Evolutionary conservation across 2,888 invertebrate species (phyloP).

Genomic region (Epiblema foenella): DNA sequence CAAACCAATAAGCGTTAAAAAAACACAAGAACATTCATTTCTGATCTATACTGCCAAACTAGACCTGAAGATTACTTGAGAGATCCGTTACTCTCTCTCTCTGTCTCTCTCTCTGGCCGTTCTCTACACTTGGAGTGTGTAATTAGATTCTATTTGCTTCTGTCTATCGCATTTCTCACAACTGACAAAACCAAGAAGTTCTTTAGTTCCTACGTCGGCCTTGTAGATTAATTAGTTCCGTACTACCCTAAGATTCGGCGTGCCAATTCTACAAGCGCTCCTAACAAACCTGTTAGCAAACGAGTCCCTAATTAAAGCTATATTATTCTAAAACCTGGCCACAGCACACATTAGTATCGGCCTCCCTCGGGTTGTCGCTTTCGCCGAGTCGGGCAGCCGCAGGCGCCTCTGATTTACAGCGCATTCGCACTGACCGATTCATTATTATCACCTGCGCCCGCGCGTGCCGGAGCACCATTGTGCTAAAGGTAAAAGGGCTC

Average conservation of each 20-base stretch:
- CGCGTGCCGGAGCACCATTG: constrained; percentile 43
- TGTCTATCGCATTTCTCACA: too few relatives aligned
- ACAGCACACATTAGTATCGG: constrained; percentile 54
- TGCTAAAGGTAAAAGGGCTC: constrained; percentile 44
- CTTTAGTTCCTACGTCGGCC: too few relatives aligned
- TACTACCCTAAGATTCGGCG: too few relatives aligned
- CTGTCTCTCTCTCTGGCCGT: too few relatives aligned
- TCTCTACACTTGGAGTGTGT: too few relatives aligned
- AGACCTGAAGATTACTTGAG: too few relatives aligned
- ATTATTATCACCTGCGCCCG: constrained; percentile 57
- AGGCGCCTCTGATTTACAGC: constrained; percentile 57
- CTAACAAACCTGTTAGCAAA: background rate
- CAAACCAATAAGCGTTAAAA: background rate
- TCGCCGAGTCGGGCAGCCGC: constrained; percentile 55
- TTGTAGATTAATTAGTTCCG: too few relatives aligned
- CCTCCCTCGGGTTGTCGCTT: constrained; percentile 58
- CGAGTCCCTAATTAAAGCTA: background rate
- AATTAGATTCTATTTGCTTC: too few relatives aligned
- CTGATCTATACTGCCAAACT: too few relatives aligned
- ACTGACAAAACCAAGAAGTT: too few relatives aligned
- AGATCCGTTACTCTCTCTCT: too few relatives aligned
- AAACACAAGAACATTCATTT: background rate
- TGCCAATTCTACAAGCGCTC: background rate
- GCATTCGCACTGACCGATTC: constrained; percentile 56
- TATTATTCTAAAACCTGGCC: constrained; percentile 33